phyloP scores from a whole-genome alignment of 2,888 invertebrate genomes.

The Vannuccia rotundouncinata region DNA sequence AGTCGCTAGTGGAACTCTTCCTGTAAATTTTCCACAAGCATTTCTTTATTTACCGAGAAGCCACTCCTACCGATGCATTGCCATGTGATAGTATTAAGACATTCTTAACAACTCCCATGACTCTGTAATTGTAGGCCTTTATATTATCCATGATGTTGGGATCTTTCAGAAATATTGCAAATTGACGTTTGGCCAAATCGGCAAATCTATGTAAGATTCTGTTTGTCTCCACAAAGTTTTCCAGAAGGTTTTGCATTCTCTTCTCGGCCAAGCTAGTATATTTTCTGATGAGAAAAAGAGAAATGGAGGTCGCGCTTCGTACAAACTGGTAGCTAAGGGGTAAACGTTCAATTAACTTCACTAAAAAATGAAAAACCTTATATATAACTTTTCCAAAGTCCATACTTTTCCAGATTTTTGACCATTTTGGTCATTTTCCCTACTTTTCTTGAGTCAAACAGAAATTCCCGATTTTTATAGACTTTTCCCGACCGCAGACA shows the following conservation, averaged over 20 bases:
- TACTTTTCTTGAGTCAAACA: neutral
- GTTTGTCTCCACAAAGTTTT: neutral
- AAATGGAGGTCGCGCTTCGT: neutral
- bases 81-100: neutral
- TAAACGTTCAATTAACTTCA: neutral
- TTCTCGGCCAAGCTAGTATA: neutral
- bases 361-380: too few relatives aligned
- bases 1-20: neutral
- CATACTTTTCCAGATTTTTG: neutral
- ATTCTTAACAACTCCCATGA: neutral
- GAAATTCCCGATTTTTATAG: neutral
- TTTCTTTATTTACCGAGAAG: neutral
- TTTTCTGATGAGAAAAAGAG: neutral
- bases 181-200: conserved; percentile 2
- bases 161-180: conserved; percentile 13
- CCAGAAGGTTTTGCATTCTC: neutral
- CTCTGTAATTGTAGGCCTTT: neutral
- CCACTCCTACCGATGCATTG: neutral
- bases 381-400: too few relatives aligned
- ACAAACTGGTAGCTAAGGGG: too few relatives aligned
- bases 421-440: neutral
- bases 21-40: neutral
- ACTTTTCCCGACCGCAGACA: neutral
- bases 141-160: neutral
- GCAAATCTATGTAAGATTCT: neutral